A percentile compares a stretch with the other conserved stretches of the same genome.
Evolutionary conservation across 1,140 invertebrate species (phyloP).

Genomic region (Asobara japonica): DNA sequence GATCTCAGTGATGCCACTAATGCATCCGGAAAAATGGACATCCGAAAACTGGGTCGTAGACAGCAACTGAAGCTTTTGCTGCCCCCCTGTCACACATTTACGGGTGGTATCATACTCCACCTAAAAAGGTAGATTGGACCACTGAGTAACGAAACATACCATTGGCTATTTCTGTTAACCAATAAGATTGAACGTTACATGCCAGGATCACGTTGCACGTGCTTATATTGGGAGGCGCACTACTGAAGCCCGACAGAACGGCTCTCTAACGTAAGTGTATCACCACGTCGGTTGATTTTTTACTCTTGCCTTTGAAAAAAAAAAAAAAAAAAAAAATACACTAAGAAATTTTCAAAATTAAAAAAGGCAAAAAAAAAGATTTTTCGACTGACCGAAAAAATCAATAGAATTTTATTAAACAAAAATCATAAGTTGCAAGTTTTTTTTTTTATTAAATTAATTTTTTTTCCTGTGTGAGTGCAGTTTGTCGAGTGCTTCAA

Average conservation of each 20-base stretch:
- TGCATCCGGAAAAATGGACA: no score
- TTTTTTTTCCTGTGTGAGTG: conserved; percentile 23
- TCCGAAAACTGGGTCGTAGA: no score
- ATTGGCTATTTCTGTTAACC: conserved; percentile 63
- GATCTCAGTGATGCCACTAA: no score
- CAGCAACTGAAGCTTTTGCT: conserved; percentile 53
- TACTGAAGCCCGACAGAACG: conserved; percentile 84
- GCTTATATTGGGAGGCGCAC: conserved; percentile 82
- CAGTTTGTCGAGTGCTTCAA: neutral
- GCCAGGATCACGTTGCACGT: conserved; percentile 83
- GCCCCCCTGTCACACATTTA: conserved; percentile 52
- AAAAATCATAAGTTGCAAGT: neutral
- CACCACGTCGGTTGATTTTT: conserved; percentile 60
- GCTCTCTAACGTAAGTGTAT: conserved; percentile 88
- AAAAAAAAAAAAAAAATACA: no score
- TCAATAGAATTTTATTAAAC: neutral
- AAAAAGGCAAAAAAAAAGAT: neutral
- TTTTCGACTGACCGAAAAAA: neutral
- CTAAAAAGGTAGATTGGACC: conserved; percentile 67
- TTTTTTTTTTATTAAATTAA: conserved; percentile 35
- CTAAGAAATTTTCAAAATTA: neutral
- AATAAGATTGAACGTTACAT: conserved; percentile 65
- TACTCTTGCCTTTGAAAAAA: neutral
- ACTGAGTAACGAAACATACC: conserved; percentile 60
- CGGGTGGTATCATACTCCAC: conserved; percentile 60